Percentiles rank a stretch among this genome's conserved stretches.
Evolutionary conservation across 2,888 invertebrate species (phyloP).

Genomic region (Drosophila nr. perissopoda): DNA sequence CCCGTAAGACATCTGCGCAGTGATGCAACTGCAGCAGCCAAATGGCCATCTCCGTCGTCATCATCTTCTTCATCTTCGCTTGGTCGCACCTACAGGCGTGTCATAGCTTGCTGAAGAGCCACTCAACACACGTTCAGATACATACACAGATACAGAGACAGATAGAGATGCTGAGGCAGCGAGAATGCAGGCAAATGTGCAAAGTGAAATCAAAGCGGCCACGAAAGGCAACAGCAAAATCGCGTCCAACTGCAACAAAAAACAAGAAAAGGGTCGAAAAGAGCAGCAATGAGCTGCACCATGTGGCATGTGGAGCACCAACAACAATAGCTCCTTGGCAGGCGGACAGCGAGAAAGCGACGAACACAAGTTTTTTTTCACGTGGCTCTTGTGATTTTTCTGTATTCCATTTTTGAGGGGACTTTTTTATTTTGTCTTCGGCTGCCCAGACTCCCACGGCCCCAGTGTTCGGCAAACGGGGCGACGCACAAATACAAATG

Average conservation of each 20-base stretch:
- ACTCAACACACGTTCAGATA: constrained; percentile 41
- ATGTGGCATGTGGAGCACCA: constrained; percentile 41
- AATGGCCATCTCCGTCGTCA: neutral
- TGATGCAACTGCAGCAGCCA: constrained; percentile 5
- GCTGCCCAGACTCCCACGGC: constrained; percentile 28
- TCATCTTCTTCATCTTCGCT: constrained; percentile 15
- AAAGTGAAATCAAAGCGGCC: constrained; percentile 58
- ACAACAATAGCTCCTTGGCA: constrained; percentile 14
- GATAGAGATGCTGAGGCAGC: neutral
- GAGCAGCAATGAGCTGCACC: constrained; percentile 29
- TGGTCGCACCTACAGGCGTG: constrained; percentile 49
- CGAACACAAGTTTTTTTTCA: constrained; percentile 26
- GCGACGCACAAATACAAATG: constrained; percentile 48
- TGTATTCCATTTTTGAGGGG: constrained; percentile 13
- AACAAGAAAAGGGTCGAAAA: constrained; percentile 24
- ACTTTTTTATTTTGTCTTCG: neutral
- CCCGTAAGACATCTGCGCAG: constrained; percentile 7
- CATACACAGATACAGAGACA: neutral
- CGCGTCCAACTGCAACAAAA: constrained; percentile 33
- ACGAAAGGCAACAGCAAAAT: constrained; percentile 30
- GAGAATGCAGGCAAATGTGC: constrained; percentile 21
- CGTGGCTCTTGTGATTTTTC: constrained; percentile 33
- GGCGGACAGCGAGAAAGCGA: constrained; percentile 10
- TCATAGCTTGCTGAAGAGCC: constrained; percentile 54
- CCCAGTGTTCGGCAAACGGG: constrained; percentile 23